Evolutionary conservation across 2,888 invertebrate species (phyloP), one percentile per base, ranked within the genome.

Genomic region (Scaptomyza cyrtandrae): DNA sequence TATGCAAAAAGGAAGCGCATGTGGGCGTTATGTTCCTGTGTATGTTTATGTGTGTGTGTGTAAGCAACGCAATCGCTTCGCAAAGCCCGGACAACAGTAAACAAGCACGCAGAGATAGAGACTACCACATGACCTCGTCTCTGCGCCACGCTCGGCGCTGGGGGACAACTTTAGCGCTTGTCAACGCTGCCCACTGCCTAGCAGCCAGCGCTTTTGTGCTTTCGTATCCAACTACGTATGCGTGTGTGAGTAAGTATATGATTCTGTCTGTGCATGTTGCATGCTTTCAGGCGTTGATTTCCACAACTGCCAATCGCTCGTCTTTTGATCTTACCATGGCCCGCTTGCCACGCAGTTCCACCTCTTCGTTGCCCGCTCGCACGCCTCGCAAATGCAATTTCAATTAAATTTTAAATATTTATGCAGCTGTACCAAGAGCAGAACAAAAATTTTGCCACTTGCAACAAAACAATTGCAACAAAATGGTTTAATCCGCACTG

Each of bases 401-500:
- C 85, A 85, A 85, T 85, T 85, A 89, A 85, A 85, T 88, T 85
- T 85, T 89, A 85, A 85, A 85, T 85, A 85, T 85, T 85, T 89
- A 85, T 85, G 77, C 81, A 70, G 70, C 63, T 65, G 65, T 66
- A 64, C 55, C 62, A 70, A 43, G 57, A 60, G n/a, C 35, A 50
- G 39, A 39, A 55, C 55, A 59, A 52, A 64, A 71, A 55, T 52
- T 39, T 60, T 45, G 45, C 39, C 60, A 61, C 60, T 54, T 57
- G 69, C 75, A 75, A 57, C 68, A 76, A 71, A 73, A 59, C 57
- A 58, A 59, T 60, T 63, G 27, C 74, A 65, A 71, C 79, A 75
- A 53, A 75, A 78, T 75, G 62, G 63, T 63, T 68, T 75, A 78
- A 75, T 75, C 78, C 78, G 68, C 62, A 56, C 78, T 58, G 35